Conservation (phyloP, 2,888 invertebrate genomes). For the Adelphocoris suturalis region DNA sequence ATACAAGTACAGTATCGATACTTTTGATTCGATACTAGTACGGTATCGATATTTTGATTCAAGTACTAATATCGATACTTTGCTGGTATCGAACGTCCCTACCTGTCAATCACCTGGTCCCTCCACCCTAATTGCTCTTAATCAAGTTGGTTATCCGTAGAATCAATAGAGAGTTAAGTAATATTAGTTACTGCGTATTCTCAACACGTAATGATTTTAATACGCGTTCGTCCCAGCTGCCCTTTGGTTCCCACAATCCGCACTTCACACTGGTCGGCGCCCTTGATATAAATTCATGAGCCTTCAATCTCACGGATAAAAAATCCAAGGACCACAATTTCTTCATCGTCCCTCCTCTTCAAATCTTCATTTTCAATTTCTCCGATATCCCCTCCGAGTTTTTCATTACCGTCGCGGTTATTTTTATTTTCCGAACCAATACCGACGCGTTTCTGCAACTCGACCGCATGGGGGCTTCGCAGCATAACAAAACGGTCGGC, state of each 20-base stretch:
- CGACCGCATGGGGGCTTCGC: background rate
- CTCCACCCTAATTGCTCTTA: too few relatives aligned
- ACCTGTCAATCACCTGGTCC: too few relatives aligned
- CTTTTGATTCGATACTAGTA: too few relatives aligned
- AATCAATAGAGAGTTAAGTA: too few relatives aligned
- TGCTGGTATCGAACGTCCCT: too few relatives aligned
- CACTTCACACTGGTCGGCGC: background rate
- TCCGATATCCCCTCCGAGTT: background rate
- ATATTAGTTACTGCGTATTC: too few relatives aligned
- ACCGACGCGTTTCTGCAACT: background rate
- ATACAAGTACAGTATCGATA: too few relatives aligned
- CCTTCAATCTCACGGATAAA: background rate
- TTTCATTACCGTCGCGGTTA: background rate
- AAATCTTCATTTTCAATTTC: constrained; percentile 9
- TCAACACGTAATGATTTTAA: too few relatives aligned
- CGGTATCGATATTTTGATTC: too few relatives aligned
- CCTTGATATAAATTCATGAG: background rate
- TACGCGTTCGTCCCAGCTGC: too few relatives aligned
- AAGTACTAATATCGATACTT: too few relatives aligned
- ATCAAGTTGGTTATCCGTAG: too few relatives aligned
- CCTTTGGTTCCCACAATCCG: background rate
- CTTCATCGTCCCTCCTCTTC: background rate
- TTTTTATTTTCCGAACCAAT: background rate
- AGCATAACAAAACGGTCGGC: background rate
- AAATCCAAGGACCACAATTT: background rate